phyloP scores from a whole-genome alignment of 2,113 vertebrate genomes.

The Istiophorus platypterus region DNA sequence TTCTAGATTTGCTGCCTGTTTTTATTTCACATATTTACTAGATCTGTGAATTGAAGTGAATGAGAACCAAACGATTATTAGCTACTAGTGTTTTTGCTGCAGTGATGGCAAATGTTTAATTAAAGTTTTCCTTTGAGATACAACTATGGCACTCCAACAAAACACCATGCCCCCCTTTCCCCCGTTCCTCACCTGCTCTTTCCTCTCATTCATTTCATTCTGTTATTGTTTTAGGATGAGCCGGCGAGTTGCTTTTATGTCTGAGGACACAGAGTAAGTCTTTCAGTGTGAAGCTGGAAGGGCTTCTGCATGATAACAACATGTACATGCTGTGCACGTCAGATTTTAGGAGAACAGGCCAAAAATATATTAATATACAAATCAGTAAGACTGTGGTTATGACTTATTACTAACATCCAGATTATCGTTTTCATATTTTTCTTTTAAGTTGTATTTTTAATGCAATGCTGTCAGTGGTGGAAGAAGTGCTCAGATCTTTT shows the following conservation, averaged over 20 bases:
- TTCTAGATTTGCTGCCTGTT: conserved; percentile 1
- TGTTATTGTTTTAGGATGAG: conserved; percentile 93
- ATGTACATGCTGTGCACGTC: conserved; percentile 31
- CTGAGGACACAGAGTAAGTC: conserved; percentile 98
- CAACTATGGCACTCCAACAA: conserved; percentile 1
- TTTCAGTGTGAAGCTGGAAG: conserved; percentile 80
- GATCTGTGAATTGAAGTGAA: conserved; percentile 2
- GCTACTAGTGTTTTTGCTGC: background rate
- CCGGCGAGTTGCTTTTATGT: conserved; percentile 92
- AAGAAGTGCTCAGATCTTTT: background rate
- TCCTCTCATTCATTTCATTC: conserved; percentile 61
- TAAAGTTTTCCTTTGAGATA: conserved; percentile 2
- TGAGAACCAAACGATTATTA: background rate
- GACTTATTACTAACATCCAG: background rate
- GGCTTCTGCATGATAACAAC: conserved; percentile 66
- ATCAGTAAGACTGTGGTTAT: background rate
- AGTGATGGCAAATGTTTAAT: background rate
- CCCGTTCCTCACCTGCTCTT: conserved; percentile 18
- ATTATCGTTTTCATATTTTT: conserved; percentile 1
- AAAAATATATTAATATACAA: background rate
- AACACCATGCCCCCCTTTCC: background rate
- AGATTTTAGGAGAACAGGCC: conserved; percentile 1
- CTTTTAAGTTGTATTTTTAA: conserved; percentile 6
- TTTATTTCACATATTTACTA: background rate
- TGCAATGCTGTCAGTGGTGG: background rate